Conservation (phyloP, 1,140 invertebrate genomes). For the Caenorhabditis inopinata region DNA sequence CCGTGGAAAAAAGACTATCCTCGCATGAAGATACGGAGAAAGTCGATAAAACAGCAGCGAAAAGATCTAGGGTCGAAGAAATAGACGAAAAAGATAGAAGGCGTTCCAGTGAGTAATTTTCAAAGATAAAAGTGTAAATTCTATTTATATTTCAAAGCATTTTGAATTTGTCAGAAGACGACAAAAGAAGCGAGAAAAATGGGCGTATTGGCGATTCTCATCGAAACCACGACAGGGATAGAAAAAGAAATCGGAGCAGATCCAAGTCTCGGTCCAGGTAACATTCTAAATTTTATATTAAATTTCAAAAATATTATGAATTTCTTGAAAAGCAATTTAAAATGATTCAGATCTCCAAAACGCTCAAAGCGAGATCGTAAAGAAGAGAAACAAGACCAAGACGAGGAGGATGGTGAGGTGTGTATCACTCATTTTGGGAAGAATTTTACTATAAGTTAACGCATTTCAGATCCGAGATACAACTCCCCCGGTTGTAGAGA, state of each 20-base stretch:
- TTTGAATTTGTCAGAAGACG: too few species aligned
- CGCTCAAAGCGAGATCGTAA: neutral
- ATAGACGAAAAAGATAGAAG: neutral
- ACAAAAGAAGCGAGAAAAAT: neutral
- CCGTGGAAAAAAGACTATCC: neutral
- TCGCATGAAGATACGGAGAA: neutral
- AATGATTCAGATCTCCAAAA: neutral
- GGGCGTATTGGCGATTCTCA: neutral
- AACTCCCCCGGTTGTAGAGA: neutral
- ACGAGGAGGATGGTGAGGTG: conserved; percentile 6
- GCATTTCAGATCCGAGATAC: neutral
- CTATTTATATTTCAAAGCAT: neutral
- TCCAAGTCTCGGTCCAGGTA: neutral
- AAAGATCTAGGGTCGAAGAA: neutral
- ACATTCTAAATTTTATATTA: neutral
- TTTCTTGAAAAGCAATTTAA: neutral
- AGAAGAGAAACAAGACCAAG: neutral
- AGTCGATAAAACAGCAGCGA: too few species aligned
- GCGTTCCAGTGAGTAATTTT: neutral
- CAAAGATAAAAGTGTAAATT: neutral
- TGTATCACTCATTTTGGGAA: too few species aligned
- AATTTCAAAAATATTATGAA: neutral
- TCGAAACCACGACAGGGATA: neutral
- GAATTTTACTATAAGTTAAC: too few species aligned
- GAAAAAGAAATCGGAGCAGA: neutral